A percentile compares a stretch with the other conserved stretches of the same genome.
phyloP scores from a whole-genome alignment of 1,140 invertebrate species.

The Drosophila dunni region DNA sequence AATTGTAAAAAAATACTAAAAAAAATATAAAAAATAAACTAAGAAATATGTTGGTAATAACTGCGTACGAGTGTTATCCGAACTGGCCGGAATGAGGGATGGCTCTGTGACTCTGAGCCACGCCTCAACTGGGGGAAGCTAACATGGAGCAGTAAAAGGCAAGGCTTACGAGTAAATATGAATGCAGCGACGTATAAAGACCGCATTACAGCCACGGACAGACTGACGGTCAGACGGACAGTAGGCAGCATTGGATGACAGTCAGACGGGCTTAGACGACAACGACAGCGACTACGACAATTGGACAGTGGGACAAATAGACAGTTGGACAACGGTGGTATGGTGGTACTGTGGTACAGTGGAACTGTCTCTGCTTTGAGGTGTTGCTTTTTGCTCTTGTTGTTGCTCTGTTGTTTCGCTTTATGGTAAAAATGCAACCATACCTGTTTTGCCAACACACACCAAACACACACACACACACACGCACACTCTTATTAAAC shows the following conservation, averaged over 20 bases:
- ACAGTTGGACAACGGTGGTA: constrained; percentile 32
- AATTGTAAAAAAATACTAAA: constrained; percentile 9
- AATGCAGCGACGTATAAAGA: constrained; percentile 39
- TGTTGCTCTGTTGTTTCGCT: constrained; percentile 37
- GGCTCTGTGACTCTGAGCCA: background rate
- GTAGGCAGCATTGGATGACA: constrained; percentile 51
- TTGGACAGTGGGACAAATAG: background rate
- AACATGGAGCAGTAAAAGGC: background rate
- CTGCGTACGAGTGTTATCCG: constrained; percentile 36
- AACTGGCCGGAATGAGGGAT: constrained; percentile 21
- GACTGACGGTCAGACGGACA: background rate
- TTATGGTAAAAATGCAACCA: constrained; percentile 62
- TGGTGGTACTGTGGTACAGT: no score
- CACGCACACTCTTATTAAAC: background rate
- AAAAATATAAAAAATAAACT: constrained; percentile 25
- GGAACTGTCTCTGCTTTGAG: constrained; percentile 27
- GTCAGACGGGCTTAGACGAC: constrained; percentile 49
- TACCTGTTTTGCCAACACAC: constrained; percentile 57
- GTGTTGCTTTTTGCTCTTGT: constrained; percentile 49
- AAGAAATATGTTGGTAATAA: constrained; percentile 50
- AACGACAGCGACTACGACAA: constrained; percentile 10
- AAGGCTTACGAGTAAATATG: constrained; percentile 34
- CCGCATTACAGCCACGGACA: constrained; percentile 24
- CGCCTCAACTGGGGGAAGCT: constrained; percentile 16
- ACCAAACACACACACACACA: constrained; percentile 11